A percentile compares a stretch with the other conserved stretches of the same genome.
phyloP scores from a whole-genome alignment of 2,797 vertebrate genomes.

The Petrocephalus sullivani region DNA sequence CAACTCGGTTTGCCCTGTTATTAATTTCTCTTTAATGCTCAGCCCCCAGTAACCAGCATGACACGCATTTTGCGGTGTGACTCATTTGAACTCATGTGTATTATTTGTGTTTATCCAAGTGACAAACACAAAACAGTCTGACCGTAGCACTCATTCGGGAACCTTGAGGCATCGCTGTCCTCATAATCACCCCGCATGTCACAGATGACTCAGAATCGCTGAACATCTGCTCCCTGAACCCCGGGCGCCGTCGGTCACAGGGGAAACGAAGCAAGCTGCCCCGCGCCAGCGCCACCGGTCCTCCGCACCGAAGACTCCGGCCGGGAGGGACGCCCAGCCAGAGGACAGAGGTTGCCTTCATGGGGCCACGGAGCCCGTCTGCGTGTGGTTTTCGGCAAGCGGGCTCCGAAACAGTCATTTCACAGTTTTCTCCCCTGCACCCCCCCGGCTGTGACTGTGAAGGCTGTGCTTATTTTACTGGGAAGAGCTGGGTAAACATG shows the following conservation, averaged over 20 bases:
- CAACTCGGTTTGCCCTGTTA: not conserved
- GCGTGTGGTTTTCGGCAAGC: slow-evolving; percentile 56
- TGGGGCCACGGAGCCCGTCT: slow-evolving; percentile 25
- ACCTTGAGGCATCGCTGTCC: not conserved
- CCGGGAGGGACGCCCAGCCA: slow-evolving; percentile 26
- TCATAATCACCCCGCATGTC: slow-evolving; percentile 13
- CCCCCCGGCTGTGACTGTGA: slow-evolving; percentile 29
- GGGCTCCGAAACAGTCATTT: slow-evolving; percentile 47
- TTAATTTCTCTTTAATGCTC: not conserved
- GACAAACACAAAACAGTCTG: not conserved
- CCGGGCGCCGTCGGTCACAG: slow-evolving; percentile 1
- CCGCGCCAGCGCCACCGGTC: slow-evolving; percentile 34
- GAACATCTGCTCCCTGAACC: slow-evolving; percentile 29
- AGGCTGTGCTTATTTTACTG: slow-evolving; percentile 46
- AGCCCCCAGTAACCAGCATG: not conserved
- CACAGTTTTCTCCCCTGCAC: slow-evolving; percentile 38
- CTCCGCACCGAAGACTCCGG: slow-evolving; percentile 30
- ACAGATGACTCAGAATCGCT: slow-evolving; percentile 1
- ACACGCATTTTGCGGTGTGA: not conserved
- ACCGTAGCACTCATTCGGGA: not conserved
- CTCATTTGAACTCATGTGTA: not conserved
- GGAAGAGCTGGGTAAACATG: slow-evolving; percentile 44
- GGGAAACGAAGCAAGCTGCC: slow-evolving; percentile 27
- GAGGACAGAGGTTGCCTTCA: slow-evolving; percentile 41
- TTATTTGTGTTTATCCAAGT: not conserved